A percentile compares a stretch with the other conserved stretches of the same genome.
Conservation (phyloP, 2,888 invertebrate species). For the Hypolimnas misippus region DNA sequence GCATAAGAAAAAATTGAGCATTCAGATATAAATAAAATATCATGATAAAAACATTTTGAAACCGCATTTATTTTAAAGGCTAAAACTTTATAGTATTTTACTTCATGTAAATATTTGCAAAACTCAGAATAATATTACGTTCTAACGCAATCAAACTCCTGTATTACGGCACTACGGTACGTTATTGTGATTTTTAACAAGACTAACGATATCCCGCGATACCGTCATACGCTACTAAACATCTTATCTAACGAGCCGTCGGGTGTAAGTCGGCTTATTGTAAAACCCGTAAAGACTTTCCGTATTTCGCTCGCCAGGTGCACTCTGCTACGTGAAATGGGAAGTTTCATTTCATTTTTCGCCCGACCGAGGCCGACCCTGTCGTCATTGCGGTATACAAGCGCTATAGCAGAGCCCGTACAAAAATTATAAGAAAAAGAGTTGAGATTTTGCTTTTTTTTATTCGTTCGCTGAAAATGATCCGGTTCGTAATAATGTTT, state of each 20-base stretch:
- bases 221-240: constrained; percentile 13
- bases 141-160: too few species aligned
- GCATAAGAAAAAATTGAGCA: too few species aligned
- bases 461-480: constrained; percentile 16
- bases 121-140: background rate
- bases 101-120: background rate
- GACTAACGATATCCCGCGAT: background rate
- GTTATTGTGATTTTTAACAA: constrained; percentile 7
- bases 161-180: constrained; percentile 3
- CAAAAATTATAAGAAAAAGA: constrained; percentile 35
- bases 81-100: background rate
- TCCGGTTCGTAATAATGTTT: constrained; percentile 20
- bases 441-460: constrained; percentile 21
- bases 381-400: constrained; percentile 38
- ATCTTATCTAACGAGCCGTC: constrained; percentile 49
- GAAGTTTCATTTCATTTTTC: constrained; percentile 61
- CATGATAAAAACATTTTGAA: too few species aligned
- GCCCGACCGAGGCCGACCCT: constrained; percentile 44
- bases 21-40: too few species aligned
- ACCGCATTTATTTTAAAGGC: background rate
- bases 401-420: constrained; percentile 22
- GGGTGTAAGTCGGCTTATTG: constrained; percentile 65
- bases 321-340: constrained; percentile 55
- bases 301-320: constrained; percentile 59
- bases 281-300: constrained; percentile 60